phyloP scores from a whole-genome alignment of 2,888 invertebrate genomes.

The Taphrorychus bicolor region DNA sequence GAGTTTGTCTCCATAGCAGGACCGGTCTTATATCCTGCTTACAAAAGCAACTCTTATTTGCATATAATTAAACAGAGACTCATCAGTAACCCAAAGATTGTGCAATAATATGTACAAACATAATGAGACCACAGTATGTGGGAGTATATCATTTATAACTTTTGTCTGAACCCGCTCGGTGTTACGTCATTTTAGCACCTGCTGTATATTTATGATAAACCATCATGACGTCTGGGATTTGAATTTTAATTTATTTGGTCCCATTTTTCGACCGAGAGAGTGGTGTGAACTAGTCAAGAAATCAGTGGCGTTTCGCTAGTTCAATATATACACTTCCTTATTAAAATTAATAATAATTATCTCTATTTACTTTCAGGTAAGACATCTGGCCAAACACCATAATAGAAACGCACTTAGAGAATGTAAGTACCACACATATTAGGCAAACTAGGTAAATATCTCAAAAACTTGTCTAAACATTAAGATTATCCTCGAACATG shows the following conservation, averaged over 20 bases:
- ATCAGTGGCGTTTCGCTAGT: not conserved
- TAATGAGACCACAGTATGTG: not conserved
- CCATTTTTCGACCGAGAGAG: not conserved
- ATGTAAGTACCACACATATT: not conserved
- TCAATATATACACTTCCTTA: too few relatives aligned
- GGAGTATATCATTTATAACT: constrained; percentile 8
- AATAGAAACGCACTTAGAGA: not conserved
- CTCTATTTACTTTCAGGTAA: not conserved
- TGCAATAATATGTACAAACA: not conserved
- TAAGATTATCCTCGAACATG: not conserved
- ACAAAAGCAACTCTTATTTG: too few relatives aligned
- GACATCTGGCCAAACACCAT: not conserved
- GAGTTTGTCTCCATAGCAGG: too few relatives aligned
- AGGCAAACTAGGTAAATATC: not conserved
- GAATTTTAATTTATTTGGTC: not conserved
- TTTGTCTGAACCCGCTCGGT: not conserved
- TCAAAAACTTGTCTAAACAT: not conserved
- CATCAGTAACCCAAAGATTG: too few relatives aligned
- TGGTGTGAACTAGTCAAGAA: not conserved
- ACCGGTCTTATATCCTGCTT: not conserved
- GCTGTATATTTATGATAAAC: constrained; percentile 6
- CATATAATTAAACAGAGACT: too few relatives aligned
- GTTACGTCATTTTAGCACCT: constrained; percentile 14
- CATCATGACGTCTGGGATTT: not conserved
- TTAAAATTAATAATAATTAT: not conserved